Evolutionary conservation across 1,140 invertebrate genomes (phyloP).

Genomic region (Rhyacophila brunnea): DNA sequence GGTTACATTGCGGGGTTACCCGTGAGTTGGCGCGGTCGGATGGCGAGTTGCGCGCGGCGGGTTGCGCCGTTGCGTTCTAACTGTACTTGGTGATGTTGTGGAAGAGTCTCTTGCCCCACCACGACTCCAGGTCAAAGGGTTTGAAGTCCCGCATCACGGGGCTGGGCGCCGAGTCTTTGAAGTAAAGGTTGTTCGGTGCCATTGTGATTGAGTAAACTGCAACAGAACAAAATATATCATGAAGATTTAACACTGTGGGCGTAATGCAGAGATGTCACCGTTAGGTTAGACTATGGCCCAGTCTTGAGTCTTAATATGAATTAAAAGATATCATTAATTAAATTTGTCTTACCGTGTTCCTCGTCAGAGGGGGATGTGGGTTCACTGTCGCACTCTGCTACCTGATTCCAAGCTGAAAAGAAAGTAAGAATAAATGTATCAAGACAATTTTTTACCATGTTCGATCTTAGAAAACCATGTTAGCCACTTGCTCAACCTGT

Average conservation of each 20-base stretch:
- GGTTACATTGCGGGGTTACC: too few relatives aligned
- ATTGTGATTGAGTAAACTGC: constrained; percentile 41
- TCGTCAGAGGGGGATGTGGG: constrained; percentile 51
- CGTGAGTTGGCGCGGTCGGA: too few relatives aligned
- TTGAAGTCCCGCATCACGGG: constrained; percentile 73
- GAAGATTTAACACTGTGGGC: too few relatives aligned
- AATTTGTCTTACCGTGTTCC: constrained; percentile 48
- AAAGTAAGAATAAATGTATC: too few relatives aligned
- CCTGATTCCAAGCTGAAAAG: constrained; percentile 56
- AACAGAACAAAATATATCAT: background rate
- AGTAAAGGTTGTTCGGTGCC: constrained; percentile 55
- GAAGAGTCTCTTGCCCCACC: constrained; percentile 83
- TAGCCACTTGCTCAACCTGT: too few relatives aligned
- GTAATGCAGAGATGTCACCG: too few relatives aligned
- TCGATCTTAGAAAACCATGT: too few relatives aligned
- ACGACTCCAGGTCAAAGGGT: constrained; percentile 82
- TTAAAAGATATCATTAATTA: constrained; percentile 1
- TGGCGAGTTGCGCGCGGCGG: too few relatives aligned
- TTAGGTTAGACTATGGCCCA: too few relatives aligned
- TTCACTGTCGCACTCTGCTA: constrained; percentile 55
- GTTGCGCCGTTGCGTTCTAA: constrained; percentile 35
- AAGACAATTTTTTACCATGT: too few relatives aligned
- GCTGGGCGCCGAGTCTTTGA: constrained; percentile 71
- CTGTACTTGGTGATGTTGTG: constrained; percentile 76
- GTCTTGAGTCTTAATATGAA: constrained; percentile 5